Evolutionary conservation across 1,140 invertebrate genomes (phyloP), one percentile per base, ranked within the genome.

Genomic region (Eubasilissa regina): DNA sequence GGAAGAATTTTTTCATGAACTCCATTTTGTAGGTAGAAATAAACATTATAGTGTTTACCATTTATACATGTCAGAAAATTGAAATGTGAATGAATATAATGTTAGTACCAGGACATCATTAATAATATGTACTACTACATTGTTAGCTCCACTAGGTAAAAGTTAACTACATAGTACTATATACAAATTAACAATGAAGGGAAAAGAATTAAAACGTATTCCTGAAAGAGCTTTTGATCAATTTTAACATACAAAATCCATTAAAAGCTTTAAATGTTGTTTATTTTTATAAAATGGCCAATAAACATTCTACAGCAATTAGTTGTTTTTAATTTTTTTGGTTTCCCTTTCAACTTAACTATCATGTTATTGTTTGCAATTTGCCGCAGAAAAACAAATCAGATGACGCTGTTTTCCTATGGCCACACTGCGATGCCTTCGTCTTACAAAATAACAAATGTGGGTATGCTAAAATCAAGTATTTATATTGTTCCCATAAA

Each of bases 261-360:
- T 78, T 78, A 43, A 78, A 73, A 73, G 77, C 77, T 78, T 78
- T 78, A 73, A 78, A 72, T 78, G 77, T 78, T 78, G 66, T 58
- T 78, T 78, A 78, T 78, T 78, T 78, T 78, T 78, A 72, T 72
- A 78, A 72, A 78, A 78, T 47, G 44, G 60, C 56, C 55, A 76
- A 48, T 76, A 76, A 70, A 70, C 66, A 64, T 48, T 51, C 66
- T 48, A 70, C 66, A 70, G 45, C n/a, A 70, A 70, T 11, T 25
- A 13, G 21, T 48, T 12, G 11, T 15, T 51, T 51, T 51, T 51
- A 51, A 4, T 51, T 51, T 51, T 51, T 51, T 13, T n/a, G 6
- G 25, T 3, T 35, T 35, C 25, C 25, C 25, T 35, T 35, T 35
- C 6, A 35, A 35, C 25, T 6, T 6, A 35, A 35, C 25, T 6